These are phyloP conservation scores for Papilio polyxenes DNA, from an alignment of 1,140 invertebrate species.

Conservation along the genomic window DNA sequence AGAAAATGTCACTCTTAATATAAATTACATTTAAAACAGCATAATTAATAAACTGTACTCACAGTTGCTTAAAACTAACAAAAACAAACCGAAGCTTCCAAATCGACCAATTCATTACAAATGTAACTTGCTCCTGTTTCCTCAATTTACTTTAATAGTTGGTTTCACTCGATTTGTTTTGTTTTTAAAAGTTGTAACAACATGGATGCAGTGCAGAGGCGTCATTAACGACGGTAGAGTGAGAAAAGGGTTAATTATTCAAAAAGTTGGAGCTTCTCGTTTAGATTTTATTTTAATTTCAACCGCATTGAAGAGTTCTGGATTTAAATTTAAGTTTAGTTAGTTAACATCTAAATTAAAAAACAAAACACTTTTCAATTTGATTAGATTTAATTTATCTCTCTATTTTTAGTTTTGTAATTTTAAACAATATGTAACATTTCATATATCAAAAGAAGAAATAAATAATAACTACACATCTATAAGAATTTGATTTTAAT, in stretches of 20 bases:
- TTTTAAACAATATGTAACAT: too few relatives aligned
- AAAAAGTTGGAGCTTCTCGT: constrained; percentile 45
- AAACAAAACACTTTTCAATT: too few relatives aligned
- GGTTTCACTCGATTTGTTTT: constrained; percentile 19
- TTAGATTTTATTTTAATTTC: constrained; percentile 60
- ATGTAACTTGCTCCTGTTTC: constrained; percentile 8
- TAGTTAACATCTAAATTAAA: too few relatives aligned
- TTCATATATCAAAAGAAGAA: too few relatives aligned
- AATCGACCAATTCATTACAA: neutral
- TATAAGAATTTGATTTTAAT: constrained; percentile 19
- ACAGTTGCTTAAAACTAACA: neutral
- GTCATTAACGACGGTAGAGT: constrained; percentile 48
- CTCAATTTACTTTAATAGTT: constrained; percentile 28
- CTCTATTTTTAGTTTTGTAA: too few relatives aligned
- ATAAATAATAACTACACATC: too few relatives aligned
- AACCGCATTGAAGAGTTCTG: constrained; percentile 36
- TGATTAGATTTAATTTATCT: too few relatives aligned
- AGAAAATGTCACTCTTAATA: too few relatives aligned
- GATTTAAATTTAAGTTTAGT: constrained; percentile 21
- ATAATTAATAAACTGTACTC: too few relatives aligned
- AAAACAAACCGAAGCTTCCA: constrained; percentile 1
- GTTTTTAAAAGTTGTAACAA: constrained; percentile 14
- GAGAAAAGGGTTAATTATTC: constrained; percentile 8
- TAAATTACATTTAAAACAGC: too few relatives aligned
- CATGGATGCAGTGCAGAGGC: constrained; percentile 47